Evolutionary conservation across 2,888 invertebrate species (phyloP), one percentile per base, ranked within the genome.

Genomic region (Lissonota sp.): DNA sequence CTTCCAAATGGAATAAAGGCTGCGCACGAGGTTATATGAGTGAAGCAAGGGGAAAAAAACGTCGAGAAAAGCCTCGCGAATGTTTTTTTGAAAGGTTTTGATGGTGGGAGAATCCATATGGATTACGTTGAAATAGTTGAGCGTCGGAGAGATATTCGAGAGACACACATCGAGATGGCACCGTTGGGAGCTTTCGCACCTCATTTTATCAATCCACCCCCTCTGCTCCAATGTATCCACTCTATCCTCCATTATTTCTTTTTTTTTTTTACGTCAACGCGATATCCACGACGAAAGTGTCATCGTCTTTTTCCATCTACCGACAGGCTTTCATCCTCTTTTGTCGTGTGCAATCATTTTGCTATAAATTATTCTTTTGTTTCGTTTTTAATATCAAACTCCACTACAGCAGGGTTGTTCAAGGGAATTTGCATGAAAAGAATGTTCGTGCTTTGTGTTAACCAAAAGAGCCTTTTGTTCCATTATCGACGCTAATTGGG

Each of bases 171-270:
- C 66, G 82, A 83, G 80, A 83, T 82, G 79, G 82, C 71, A 81
- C 85, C 83, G 69, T 57, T 73, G 84, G 84, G 80, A 86, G 73
- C 80, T 75, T 74, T 85, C 26, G 26, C 74, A 69, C 70, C 76
- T 80, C 83, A 79, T 83, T 87, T 86, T 84, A 87, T 86, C 87
- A 86, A 86, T 86, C 80, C 81, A 69, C 46, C 79, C 26, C 80
- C 84, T 81, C 64, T 67, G 69, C 82, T 73, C 8, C 79, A 14
- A 40, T 26, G 26, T 72, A 64, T 55, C 70, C 39, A 66, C 66
- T 53, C 66, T 42, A 39, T 39, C 64, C 14, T 37, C 57, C 57
- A 60, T 51, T 57, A 49, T 58, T 46, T 55, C 26, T 42, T 26
- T 42, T 46, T 63, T 60, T 8, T 14, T 51, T 26, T 57, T 7